Base-by-base conservation (phyloP, 30 jellyfish, hydroid and myxozoan genomes). In the Turritopsis rubra region DNA sequence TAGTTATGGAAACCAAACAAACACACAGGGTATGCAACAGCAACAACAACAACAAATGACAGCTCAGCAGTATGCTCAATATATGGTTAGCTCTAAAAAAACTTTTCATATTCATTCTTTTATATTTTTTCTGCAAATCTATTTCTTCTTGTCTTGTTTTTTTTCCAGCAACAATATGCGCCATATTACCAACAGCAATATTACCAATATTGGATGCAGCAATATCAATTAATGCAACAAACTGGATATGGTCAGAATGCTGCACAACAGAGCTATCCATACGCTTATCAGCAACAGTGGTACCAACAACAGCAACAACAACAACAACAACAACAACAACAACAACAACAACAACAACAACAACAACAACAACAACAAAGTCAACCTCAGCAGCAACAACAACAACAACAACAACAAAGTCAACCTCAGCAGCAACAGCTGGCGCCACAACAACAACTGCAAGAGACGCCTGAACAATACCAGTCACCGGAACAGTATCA, bases 161-260 rank as follows among this genome's bases (percentile, higher is more conserved):
- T 41, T 41, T 41, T 41, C 13, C 13, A 41, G 60, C 60, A 41
- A 13, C 60, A 41, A 41, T 82, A 71, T 70, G 52, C 28, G 53
- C 88, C 85, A 28, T 82, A 82, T 70, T 65, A 82, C 85, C 88
- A 82, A 82, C 86, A 68, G 31, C 85, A 82, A 65, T 82, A 82
- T 65, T 82, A 82, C 71, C 88, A 82, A 18, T 82, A 82, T 54
- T 82, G 88, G 88, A 82, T 82, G 88, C 88, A 82, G 31, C 85
- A 82, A 24, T 71, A 82, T 8, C 87, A 80, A 53, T 16, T n/a
- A 21, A 74, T 74, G 82, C 60, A 74, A 17, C 82, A 74, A 41
- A 13, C 60, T n/a, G n/a, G n/a, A 66, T n/a, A 66, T 66, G 76
- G 76, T 17, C 29, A 25, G 29, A 25, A 25, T 66, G 76, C 76